phyloP scores from a whole-genome alignment of 2,888 invertebrate species.

The Microchrysa polita region DNA sequence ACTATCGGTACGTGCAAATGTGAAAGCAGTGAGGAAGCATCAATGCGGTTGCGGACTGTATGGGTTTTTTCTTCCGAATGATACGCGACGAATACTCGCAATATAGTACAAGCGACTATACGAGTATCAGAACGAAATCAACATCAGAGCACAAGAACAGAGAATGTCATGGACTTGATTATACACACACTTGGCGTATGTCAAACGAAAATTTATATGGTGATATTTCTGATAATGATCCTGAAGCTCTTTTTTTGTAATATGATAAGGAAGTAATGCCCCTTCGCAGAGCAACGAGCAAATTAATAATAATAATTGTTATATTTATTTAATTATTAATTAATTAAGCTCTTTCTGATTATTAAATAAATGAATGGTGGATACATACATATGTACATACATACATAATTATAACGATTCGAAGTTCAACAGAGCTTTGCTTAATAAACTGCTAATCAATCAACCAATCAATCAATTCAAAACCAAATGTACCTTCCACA shows the following conservation, averaged over 20 bases:
- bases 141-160: constrained; percentile 9
- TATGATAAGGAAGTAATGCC: constrained; percentile 20
- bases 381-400: too few species aligned
- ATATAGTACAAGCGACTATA: too few species aligned
- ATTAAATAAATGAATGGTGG: too few species aligned
- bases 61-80: constrained; percentile 28
- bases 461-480: too few species aligned
- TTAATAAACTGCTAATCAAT: too few species aligned
- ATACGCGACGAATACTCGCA: neutral
- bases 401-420: too few species aligned
- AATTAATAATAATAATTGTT: too few species aligned
- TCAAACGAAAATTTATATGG: neutral
- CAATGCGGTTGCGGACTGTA: constrained; percentile 6
- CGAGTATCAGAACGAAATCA: constrained; percentile 18
- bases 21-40: constrained; percentile 27
- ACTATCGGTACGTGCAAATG: neutral
- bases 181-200: neutral
- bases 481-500: too few species aligned
- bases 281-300: neutral
- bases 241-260: constrained; percentile 21
- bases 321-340: too few species aligned
- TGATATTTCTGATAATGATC: constrained; percentile 8
- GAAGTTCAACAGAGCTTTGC: too few species aligned
- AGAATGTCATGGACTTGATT: constrained; percentile 6
- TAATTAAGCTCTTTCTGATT: neutral